These are phyloP conservation scores for Melanotaenia parkinsoni DNA, from an alignment of 2,797 vertebrate species.

Conservation along the genomic window DNA sequence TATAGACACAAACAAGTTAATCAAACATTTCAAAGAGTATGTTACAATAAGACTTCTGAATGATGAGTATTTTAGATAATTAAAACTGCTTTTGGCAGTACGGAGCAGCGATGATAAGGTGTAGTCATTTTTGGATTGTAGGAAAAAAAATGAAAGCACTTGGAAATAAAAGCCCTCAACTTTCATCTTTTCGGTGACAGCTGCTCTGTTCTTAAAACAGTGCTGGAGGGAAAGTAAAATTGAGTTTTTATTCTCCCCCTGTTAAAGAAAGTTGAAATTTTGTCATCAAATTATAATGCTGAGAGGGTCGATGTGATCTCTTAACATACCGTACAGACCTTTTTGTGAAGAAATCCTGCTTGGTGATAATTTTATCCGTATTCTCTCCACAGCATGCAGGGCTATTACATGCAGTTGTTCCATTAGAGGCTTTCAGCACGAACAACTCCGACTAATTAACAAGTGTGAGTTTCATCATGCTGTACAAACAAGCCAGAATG, in stretches of 20 bases:
- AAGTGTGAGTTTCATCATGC: conserved; percentile 38
- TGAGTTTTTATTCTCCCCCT: conserved; percentile 31
- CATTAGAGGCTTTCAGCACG: conserved; percentile 8
- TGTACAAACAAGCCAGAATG: conserved; percentile 14
- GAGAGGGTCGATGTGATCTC: conserved; percentile 29
- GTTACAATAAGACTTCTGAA: background rate
- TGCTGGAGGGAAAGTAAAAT: conserved; percentile 36
- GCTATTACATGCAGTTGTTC: conserved; percentile 4
- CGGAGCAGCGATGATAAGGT: conserved; percentile 3
- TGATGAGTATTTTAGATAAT: conserved; percentile 5
- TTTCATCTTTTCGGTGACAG: conserved; percentile 40
- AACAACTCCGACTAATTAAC: conserved; percentile 8
- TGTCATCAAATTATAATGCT: background rate
- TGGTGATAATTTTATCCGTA: conserved; percentile 40
- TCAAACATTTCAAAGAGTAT: background rate
- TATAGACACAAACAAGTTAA: background rate
- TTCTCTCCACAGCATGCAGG: conserved; percentile 13
- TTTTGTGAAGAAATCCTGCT: conserved; percentile 23
- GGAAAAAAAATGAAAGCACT: conserved; percentile 12
- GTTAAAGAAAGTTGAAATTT: conserved; percentile 19
- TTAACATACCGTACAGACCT: conserved; percentile 54
- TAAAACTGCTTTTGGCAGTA: background rate
- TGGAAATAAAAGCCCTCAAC: conserved; percentile 33
- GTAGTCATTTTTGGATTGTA: background rate
- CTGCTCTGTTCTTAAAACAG: conserved; percentile 18